Evolutionary conservation across 2,888 invertebrate genomes (phyloP).

Genomic region (Brachylomia viminalis): DNA sequence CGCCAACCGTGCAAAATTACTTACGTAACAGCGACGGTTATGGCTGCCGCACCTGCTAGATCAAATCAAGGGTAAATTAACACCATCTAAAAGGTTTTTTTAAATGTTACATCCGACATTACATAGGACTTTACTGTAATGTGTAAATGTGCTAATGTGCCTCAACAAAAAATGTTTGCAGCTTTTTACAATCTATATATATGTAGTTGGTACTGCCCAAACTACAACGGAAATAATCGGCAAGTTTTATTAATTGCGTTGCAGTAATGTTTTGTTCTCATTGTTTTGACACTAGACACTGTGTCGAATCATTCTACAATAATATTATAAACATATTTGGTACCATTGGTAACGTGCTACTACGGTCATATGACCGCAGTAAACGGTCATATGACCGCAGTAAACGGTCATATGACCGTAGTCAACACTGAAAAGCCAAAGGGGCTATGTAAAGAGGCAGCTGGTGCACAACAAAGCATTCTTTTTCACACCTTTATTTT

Average conservation of each 20-base stretch:
- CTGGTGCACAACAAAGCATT: too few species aligned
- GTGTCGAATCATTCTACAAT: slow-evolving; percentile 10
- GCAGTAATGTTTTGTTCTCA: slow-evolving; percentile 27
- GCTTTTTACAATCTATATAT: not conserved
- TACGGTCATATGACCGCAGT: too few species aligned
- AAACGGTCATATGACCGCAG: too few species aligned
- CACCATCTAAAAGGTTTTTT: not conserved
- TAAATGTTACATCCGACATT: not conserved
- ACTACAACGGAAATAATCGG: not conserved
- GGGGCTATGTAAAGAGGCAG: too few species aligned
- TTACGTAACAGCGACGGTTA: not conserved
- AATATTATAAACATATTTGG: slow-evolving; percentile 42
- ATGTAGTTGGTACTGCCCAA: not conserved
- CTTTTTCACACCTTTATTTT: too few species aligned
- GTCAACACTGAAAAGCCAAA: not conserved
- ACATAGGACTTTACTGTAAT: too few species aligned
- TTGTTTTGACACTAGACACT: slow-evolving; percentile 57
- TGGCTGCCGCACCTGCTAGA: too few species aligned
- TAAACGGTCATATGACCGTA: not conserved
- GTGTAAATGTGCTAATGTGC: not conserved
- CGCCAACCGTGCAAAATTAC: too few species aligned
- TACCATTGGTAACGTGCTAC: not conserved
- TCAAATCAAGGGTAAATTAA: not conserved
- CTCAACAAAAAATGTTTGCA: not conserved
- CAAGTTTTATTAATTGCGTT: not conserved